Evolutionary conservation across 2,888 invertebrate species (phyloP).

Genomic region (Blastobasis adustella): DNA sequence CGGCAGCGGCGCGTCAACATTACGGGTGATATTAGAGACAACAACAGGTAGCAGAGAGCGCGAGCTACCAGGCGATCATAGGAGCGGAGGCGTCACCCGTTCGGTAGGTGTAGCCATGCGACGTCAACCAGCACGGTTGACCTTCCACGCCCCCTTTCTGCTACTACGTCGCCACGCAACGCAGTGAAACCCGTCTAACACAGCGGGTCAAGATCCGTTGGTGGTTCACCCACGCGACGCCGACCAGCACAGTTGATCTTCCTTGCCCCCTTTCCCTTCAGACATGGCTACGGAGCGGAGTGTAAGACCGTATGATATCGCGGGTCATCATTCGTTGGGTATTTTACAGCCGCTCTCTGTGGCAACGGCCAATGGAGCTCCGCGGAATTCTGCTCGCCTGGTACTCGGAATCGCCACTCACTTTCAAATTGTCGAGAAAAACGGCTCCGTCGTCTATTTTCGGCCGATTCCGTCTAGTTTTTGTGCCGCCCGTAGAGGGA

Average conservation of each 20-base stretch:
- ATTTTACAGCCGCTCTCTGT: too few species aligned
- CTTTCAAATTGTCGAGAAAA: conserved; percentile 47
- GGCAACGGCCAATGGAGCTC: conserved; percentile 14
- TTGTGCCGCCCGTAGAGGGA: too few species aligned
- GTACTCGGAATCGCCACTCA: conserved; percentile 41
- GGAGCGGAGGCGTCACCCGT: conserved; percentile 6
- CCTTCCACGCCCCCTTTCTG: not conserved
- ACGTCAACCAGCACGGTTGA: not conserved
- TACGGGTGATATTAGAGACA: conserved; percentile 12
- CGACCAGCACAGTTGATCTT: not conserved
- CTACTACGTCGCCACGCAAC: not conserved
- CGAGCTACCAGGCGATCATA: conserved; percentile 21
- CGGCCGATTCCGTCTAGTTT: conserved; percentile 14
- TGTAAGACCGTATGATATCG: too few species aligned
- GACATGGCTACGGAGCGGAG: too few species aligned
- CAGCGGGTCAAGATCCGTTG: not conserved
- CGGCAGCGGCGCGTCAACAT: conserved; percentile 3
- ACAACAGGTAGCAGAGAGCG: conserved; percentile 19
- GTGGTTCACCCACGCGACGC: not conserved
- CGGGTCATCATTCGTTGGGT: too few species aligned
- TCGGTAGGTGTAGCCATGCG: conserved; percentile 4
- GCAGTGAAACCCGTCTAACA: not conserved
- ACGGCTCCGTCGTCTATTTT: conserved; percentile 10
- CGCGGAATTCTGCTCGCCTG: conserved; percentile 33
- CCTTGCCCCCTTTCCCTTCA: not conserved